Conservation (phyloP, 1,140 invertebrate genomes). For the Tetragnatha versicolor region DNA sequence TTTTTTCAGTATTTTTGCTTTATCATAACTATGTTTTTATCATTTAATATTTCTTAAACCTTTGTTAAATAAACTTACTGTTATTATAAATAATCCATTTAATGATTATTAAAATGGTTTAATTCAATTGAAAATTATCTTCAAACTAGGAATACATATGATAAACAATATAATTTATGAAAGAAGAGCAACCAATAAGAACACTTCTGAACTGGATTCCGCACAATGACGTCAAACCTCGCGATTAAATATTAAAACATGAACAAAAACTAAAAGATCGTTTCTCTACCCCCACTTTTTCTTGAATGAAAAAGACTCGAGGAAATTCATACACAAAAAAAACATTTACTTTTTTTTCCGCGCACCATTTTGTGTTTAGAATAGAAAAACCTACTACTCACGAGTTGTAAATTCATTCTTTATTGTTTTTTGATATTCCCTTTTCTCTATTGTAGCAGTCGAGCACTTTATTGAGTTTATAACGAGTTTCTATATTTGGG, state of each 20-base stretch:
- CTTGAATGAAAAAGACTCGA: neutral
- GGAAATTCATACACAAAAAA: neutral
- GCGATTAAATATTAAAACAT: conserved; percentile 10
- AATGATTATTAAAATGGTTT: no score
- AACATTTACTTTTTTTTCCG: neutral
- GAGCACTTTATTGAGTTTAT: conserved; percentile 44
- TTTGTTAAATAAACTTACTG: no score
- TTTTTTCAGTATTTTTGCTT: no score
- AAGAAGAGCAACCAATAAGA: no score
- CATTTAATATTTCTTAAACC: no score
- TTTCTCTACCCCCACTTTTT: neutral
- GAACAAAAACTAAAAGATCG: neutral
- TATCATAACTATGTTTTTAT: no score
- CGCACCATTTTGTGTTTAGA: neutral
- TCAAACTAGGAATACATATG: no score
- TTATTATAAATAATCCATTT: no score
- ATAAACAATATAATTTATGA: no score
- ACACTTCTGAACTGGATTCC: no score
- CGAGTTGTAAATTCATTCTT: conserved; percentile 2
- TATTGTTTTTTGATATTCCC: neutral
- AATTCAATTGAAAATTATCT: no score
- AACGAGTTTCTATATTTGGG: conserved; percentile 50
- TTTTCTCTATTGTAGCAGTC: neutral
- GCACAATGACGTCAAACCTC: conserved; percentile 12
- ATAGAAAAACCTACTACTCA: neutral